Percentiles rank a stretch among this genome's conserved stretches.
phyloP scores from a whole-genome alignment of 1,140 invertebrate genomes.

The Acromyrmex charruanus region DNA sequence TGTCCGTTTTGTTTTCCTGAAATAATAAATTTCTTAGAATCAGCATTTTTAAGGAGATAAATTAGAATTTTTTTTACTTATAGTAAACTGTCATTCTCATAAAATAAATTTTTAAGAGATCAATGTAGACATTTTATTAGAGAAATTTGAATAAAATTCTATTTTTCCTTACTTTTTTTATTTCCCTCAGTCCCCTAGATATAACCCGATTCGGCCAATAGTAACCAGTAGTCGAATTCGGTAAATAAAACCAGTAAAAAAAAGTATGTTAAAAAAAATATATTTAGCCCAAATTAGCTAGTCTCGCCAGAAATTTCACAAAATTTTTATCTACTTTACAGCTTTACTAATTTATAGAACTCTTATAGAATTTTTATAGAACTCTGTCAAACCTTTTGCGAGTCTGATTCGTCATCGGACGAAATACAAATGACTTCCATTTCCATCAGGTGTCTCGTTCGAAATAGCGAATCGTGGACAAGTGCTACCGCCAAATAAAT shows the following conservation, averaged over 20 bases:
- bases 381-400: slow-evolving; percentile 58
- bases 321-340: no score
- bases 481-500: background rate
- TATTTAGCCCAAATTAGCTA: no score
- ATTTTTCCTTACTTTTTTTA: no score
- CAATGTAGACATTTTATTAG: background rate
- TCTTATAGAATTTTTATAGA: no score
- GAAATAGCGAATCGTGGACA: background rate
- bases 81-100: background rate
- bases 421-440: slow-evolving; percentile 72
- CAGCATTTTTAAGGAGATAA: background rate
- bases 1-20: slow-evolving; percentile 18
- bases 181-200: no score
- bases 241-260: no score
- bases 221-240: no score
- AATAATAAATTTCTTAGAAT: slow-evolving; percentile 21
- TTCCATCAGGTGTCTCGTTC: slow-evolving; percentile 1
- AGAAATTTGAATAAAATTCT: no score
- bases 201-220: no score
- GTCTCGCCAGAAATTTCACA: no score
- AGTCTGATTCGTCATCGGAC: slow-evolving; percentile 69
- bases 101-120: background rate
- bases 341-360: no score
- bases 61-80: background rate
- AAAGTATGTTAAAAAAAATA: no score